Percentiles rank a stretch among this genome's conserved stretches.
Conservation (phyloP, 1,140 invertebrate species). For the Neodiprion virginianus region DNA sequence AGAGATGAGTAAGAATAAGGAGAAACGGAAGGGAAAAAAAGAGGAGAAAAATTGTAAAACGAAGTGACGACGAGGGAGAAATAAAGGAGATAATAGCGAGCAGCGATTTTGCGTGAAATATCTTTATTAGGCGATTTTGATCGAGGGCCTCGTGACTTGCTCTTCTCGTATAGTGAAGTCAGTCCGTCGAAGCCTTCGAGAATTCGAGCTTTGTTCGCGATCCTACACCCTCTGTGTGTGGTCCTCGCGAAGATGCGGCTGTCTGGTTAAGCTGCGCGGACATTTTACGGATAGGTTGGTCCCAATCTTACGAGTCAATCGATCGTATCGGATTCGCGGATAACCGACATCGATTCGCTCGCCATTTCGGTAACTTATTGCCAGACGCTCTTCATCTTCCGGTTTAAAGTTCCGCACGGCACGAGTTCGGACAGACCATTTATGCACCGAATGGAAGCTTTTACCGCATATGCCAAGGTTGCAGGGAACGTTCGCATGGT, state of each 20-base stretch:
- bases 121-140: slow-evolving; percentile 5
- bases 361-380: no score
- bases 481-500: no score
- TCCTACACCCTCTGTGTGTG: not conserved
- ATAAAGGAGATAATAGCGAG: not conserved
- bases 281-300: no score
- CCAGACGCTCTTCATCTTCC: no score
- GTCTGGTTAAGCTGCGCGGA: not conserved
- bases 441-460: no score
- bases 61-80: not conserved
- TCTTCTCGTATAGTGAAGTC: not conserved
- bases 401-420: no score
- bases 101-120: not conserved
- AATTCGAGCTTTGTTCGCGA: not conserved
- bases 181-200: not conserved
- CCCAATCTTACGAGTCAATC: no score
- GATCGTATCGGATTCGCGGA: no score
- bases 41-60: not conserved
- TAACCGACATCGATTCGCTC: no score
- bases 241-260: not conserved
- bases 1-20: not conserved
- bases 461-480: no score
- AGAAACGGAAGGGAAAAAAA: not conserved
- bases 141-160: slow-evolving; percentile 1
- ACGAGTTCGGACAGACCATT: no score